These are phyloP conservation scores for Ammospiza nelsoni DNA, from an alignment of 2,113 vertebrate genomes.

Conservation along the genomic window DNA sequence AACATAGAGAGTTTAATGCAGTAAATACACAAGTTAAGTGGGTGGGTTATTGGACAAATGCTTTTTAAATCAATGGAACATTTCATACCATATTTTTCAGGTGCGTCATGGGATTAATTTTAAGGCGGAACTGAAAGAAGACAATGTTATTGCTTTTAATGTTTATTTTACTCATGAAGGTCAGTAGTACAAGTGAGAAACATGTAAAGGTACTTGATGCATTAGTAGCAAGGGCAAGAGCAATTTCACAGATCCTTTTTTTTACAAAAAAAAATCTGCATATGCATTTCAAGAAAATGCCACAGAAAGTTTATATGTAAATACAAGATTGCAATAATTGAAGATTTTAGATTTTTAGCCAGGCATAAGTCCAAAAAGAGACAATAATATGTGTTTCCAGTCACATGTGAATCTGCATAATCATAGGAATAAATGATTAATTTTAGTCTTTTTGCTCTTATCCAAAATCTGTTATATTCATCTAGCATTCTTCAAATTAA, in stretches of 20 bases:
- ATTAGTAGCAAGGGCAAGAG: background rate
- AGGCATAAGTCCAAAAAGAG: background rate
- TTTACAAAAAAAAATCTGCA: background rate
- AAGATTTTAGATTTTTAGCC: background rate
- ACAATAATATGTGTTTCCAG: background rate
- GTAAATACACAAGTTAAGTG: background rate
- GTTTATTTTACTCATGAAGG: background rate
- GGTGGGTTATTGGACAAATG: background rate
- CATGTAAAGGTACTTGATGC: background rate
- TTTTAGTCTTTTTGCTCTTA: background rate
- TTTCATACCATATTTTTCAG: background rate
- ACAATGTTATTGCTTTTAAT: background rate
- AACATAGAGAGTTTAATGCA: background rate
- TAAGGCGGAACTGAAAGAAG: background rate
- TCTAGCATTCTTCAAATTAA: background rate
- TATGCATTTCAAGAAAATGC: background rate
- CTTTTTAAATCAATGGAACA: background rate
- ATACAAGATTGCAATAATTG: background rate
- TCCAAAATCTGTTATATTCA: accelerated
- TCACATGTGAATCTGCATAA: background rate
- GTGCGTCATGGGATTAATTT: background rate
- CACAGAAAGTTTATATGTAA: background rate
- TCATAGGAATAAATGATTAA: background rate
- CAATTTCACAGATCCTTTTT: background rate
- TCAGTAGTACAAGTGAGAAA: background rate